phyloP scores from a whole-genome alignment of 2,888 invertebrate species.

The Archips crataeganus region DNA sequence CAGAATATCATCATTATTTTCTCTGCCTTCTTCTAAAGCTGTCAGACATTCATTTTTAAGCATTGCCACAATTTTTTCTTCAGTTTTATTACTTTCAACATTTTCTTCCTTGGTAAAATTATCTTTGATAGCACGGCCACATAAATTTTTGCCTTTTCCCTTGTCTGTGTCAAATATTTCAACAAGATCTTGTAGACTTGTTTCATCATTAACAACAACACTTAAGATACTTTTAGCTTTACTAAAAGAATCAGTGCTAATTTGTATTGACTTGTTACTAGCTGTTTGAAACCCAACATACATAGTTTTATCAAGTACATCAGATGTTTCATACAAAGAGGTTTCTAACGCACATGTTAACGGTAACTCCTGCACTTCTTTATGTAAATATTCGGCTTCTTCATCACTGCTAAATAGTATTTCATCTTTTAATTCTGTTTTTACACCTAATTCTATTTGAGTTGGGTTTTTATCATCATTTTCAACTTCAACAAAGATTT shows the following conservation, averaged over 20 bases:
- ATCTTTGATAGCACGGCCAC: not conserved
- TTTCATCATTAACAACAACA: conserved; percentile 45
- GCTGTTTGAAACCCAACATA: conserved; percentile 79
- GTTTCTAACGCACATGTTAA: conserved; percentile 70
- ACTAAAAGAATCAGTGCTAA: conserved; percentile 63
- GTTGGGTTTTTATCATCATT: conserved; percentile 19
- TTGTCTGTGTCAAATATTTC: conserved; percentile 33
- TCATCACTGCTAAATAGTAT: conserved; percentile 79
- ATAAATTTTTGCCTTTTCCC: not conserved
- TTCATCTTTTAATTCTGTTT: conserved; percentile 61
- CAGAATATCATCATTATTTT: conserved; percentile 8
- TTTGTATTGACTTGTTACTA: conserved; percentile 73
- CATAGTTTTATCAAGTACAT: conserved; percentile 67
- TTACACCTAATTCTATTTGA: conserved; percentile 14
- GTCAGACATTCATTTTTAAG: conserved; percentile 52
- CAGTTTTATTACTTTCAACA: not conserved
- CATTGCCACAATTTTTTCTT: not conserved
- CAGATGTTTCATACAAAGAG: conserved; percentile 60
- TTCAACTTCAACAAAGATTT: not conserved
- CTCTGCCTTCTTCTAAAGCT: conserved; percentile 51
- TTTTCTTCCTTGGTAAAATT: not conserved
- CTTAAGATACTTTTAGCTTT: conserved; percentile 68
- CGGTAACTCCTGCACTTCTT: conserved; percentile 62
- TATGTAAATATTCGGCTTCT: conserved; percentile 59
- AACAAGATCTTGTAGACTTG: conserved; percentile 30